A percentile compares a stretch with the other conserved stretches of the same genome.
These are phyloP conservation scores for Cataglyphis cursor DNA, from an alignment of 2,888 invertebrate genomes.

Conservation along the genomic window DNA sequence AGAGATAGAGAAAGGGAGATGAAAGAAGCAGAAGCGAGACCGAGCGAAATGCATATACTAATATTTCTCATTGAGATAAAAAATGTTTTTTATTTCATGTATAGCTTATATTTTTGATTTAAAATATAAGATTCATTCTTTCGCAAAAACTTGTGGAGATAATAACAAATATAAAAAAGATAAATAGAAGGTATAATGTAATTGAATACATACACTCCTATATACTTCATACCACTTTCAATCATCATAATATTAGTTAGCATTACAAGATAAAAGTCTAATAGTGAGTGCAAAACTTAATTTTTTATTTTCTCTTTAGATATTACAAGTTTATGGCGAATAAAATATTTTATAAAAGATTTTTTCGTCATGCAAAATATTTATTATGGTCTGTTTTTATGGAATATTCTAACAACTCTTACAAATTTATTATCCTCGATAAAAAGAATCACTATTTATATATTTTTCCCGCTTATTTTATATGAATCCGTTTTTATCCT, in stretches of 20 bases:
- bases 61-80: not conserved
- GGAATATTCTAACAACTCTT: not conserved
- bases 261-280: too few relatives aligned
- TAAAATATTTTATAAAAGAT: not conserved
- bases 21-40: not conserved
- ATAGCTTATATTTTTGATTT: not conserved
- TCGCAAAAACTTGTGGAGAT: not conserved
- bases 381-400: not conserved
- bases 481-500: not conserved
- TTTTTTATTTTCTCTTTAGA: not conserved
- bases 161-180: not conserved
- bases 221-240: not conserved
- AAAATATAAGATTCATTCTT: not conserved
- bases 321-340: not conserved
- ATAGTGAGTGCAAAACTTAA: too few relatives aligned
- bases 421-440: not conserved
- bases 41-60: not conserved
- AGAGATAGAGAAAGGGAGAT: constrained; percentile 1
- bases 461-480: not conserved
- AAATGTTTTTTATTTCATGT: not conserved
- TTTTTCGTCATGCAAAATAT: not conserved
- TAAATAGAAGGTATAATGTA: not conserved
- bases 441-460: not conserved
- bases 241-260: not conserved
- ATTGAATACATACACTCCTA: too few relatives aligned